phyloP scores from a whole-genome alignment of 2,113 vertebrate species.

The Progne subis region DNA sequence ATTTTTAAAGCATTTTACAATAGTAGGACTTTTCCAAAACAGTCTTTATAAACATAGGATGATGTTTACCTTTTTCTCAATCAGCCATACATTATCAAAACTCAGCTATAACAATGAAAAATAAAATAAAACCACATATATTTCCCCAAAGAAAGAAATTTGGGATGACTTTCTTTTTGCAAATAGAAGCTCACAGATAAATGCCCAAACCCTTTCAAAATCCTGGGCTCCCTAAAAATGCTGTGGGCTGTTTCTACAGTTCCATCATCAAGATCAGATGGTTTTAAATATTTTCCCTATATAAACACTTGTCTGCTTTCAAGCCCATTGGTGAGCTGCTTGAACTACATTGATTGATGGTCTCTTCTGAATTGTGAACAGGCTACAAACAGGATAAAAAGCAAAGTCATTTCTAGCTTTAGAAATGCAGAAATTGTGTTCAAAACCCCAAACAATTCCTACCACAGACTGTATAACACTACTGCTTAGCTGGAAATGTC shows the following conservation, averaged over 20 bases:
- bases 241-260: neutral
- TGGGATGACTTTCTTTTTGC: neutral
- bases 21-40: neutral
- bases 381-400: neutral
- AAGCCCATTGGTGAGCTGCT: neutral
- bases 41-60: neutral
- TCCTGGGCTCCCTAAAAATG: neutral
- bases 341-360: neutral
- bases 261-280: neutral
- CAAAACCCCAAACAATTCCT: neutral
- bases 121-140: neutral
- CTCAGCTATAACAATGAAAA: neutral
- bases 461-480: neutral
- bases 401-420: neutral
- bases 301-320: neutral
- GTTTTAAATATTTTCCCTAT: neutral
- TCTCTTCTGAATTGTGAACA: neutral
- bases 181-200: neutral
- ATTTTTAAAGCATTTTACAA: neutral
- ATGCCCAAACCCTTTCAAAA: neutral
- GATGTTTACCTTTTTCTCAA: neutral
- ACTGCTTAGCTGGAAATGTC: neutral
- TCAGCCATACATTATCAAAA: neutral
- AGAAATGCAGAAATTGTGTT: neutral
- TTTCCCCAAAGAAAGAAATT: neutral